phyloP scores from a whole-genome alignment of 2,113 vertebrate species.

The Meriones unguiculatus region DNA sequence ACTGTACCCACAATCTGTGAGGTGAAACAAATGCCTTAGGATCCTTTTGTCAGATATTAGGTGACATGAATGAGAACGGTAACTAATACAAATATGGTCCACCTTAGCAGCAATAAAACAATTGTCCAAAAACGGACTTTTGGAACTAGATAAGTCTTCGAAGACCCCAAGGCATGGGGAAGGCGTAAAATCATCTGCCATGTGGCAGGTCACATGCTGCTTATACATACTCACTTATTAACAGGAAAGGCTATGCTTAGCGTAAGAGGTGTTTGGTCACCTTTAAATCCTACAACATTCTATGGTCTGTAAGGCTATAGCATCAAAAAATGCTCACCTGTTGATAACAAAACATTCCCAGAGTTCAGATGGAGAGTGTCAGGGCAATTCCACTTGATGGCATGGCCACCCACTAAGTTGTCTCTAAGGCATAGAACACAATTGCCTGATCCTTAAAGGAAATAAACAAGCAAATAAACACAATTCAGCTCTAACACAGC shows the following conservation, averaged over 20 bases:
- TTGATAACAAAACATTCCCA: slow-evolving; percentile 56
- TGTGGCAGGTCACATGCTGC: background rate
- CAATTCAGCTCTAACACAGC: background rate
- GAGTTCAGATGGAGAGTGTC: slow-evolving; percentile 68
- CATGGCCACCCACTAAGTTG: background rate
- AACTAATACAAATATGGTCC: background rate
- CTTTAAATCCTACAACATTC: background rate
- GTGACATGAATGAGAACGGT: background rate
- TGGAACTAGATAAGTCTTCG: background rate
- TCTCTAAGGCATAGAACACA: background rate
- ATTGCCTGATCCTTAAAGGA: background rate
- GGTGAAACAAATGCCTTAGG: background rate
- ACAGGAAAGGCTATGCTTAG: background rate
- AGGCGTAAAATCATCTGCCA: background rate
- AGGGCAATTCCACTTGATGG: background rate
- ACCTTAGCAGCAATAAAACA: background rate
- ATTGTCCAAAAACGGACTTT: background rate
- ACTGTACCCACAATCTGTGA: background rate
- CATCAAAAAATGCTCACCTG: background rate
- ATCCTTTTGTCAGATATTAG: background rate
- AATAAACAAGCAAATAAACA: background rate
- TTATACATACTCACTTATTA: background rate
- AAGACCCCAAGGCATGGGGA: background rate
- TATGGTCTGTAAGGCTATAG: background rate
- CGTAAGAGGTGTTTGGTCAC: background rate